Evolutionary conservation across 2,113 vertebrate genomes (phyloP), one percentile per base, ranked within the genome.

Genomic region (Protomyctophum bolini): DNA sequence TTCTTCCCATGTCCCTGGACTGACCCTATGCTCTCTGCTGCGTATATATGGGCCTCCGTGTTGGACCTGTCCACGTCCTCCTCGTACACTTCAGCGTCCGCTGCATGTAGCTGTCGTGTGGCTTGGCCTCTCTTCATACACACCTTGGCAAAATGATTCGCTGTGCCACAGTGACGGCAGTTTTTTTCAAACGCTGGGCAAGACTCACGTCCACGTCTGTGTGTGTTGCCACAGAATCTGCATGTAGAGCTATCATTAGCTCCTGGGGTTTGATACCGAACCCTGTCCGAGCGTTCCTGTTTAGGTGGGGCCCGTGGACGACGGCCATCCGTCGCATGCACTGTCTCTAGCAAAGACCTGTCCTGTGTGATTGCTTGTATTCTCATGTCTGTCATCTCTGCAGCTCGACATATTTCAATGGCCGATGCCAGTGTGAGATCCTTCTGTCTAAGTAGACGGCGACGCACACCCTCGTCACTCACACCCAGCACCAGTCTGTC

Each of bases 401-500:
- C 56, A 58, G n/a, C 56, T 15, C 15, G 56, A 15, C 56, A 58
- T 58, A 21, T 58, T 58, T 58, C 56, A 2, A 58, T 58, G 56
- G 56, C 56, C 5, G 56, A 58, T 58, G 56, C 21, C 15, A 58
- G 56, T 58, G 56, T 58, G 56, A 58, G 56, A 7, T 28, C 56
- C 56, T 55, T 55, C 52, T 55, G 9, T 55, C 52, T 55, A 5
- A 55, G 52, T 11, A 21, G 56, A 15, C 56, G 14, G 9, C 4
- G 14, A n/a, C 56, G 15, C 56, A 58, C 56, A 58, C 56, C 5
- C 56, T 58, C 56, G 9, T 58, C 56, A 58, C 56, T 58, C 15
- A 58, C 56, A 21, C n/a, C 56, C 15, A 58, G 56, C 6, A 58
- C 14, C 15, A 58, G n/a, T 58, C 56, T 58, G 56, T 58, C 56